A percentile compares a stretch with the other conserved stretches of the same genome.
Evolutionary conservation across 2,113 vertebrate species (phyloP).

Genomic region (Gymnobelideus leadbeateri): DNA sequence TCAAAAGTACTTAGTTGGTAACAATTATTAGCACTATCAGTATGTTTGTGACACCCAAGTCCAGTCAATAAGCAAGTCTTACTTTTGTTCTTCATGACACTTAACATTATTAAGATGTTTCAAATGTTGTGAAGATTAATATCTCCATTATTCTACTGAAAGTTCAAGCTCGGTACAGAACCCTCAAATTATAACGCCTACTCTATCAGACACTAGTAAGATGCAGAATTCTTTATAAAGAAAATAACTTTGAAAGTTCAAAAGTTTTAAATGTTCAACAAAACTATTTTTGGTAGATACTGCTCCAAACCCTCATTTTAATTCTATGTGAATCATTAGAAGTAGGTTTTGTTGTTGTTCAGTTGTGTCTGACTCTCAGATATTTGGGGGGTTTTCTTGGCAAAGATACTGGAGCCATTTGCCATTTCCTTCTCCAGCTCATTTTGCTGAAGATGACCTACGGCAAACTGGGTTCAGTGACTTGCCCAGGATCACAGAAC

Average conservation of each 20-base stretch:
- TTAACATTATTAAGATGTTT: not conserved
- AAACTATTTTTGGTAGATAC: not conserved
- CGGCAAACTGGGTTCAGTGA: too few relatives aligned
- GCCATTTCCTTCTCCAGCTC: too few relatives aligned
- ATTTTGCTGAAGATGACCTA: too few relatives aligned
- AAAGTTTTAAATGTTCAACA: not conserved
- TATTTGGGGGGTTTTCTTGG: too few relatives aligned
- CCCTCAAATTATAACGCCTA: not conserved
- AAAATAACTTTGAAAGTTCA: not conserved
- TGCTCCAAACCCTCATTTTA: too few relatives aligned
- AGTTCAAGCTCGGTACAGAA: not conserved
- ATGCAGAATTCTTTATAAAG: not conserved
- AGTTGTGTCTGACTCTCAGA: too few relatives aligned
- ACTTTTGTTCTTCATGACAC: not conserved
- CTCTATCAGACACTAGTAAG: not conserved
- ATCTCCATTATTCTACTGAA: not conserved
- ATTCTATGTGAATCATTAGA: too few relatives aligned
- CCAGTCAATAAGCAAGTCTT: not conserved
- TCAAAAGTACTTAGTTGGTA: not conserved
- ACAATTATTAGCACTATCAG: not conserved
- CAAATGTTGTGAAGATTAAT: not conserved
- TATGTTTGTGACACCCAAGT: not conserved
- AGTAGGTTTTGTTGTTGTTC: too few relatives aligned
- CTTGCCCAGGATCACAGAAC: too few relatives aligned
- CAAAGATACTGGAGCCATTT: too few relatives aligned